Conservation (phyloP, 2,888 invertebrate genomes). For the Loripinus fragilis region DNA sequence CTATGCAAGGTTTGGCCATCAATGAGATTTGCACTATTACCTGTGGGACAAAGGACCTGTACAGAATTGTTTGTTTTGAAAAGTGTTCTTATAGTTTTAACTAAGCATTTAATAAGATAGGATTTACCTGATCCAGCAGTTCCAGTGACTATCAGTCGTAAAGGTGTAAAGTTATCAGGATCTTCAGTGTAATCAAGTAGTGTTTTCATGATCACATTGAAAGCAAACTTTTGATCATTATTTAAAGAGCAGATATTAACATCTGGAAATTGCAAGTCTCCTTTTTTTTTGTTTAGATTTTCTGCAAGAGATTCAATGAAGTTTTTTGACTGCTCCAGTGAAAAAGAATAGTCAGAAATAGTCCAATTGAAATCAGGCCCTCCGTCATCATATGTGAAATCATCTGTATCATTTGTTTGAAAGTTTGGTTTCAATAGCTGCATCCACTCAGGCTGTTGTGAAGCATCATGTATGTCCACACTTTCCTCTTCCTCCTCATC, state of each 20-base stretch:
- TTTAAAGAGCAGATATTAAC: conserved; percentile 50
- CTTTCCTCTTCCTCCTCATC: conserved; percentile 23
- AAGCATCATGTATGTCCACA: neutral
- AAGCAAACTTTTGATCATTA: no score
- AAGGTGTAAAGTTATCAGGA: conserved; percentile 25
- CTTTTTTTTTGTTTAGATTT: neutral
- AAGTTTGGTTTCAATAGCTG: conserved; percentile 35
- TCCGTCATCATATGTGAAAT: neutral
- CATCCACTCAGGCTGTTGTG: conserved; percentile 58
- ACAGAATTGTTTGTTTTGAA: conserved; percentile 45
- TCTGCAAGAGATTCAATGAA: no score
- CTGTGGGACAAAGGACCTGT: conserved; percentile 61
- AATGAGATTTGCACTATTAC: conserved; percentile 63
- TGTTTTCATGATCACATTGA: conserved; percentile 41
- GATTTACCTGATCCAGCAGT: no score
- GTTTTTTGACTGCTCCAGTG: neutral
- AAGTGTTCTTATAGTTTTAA: conserved; percentile 39
- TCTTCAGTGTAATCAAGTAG: conserved; percentile 28
- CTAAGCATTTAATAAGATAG: conserved; percentile 55
- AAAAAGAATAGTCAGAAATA: neutral
- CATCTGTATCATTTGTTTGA: conserved; percentile 16
- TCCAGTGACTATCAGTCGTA: conserved; percentile 52
- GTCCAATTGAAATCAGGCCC: neutral
- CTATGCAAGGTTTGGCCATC: conserved; percentile 54
- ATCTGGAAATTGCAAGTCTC: conserved; percentile 34